Evolutionary conservation across 2,797 vertebrate genomes (phyloP).

Genomic region (Pipistrellus kuhlii): DNA sequence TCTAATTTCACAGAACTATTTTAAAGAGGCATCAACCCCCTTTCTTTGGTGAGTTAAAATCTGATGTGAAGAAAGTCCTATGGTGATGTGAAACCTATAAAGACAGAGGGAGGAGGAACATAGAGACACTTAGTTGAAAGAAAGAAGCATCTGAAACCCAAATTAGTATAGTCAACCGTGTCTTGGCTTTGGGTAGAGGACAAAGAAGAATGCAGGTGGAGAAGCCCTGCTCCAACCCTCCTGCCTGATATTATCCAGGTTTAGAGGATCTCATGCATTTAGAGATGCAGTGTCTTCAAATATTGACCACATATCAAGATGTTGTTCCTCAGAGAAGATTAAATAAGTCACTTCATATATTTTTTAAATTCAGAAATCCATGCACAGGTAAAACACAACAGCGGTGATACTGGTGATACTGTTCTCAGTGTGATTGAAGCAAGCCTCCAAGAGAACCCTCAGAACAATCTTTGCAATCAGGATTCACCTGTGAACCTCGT

Average conservation of each 20-base stretch:
- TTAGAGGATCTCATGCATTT: background rate
- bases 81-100: background rate
- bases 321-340: background rate
- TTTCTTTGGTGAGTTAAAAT: background rate
- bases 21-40: background rate
- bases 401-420: background rate
- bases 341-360: background rate
- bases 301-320: background rate
- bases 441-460: slow-evolving; percentile 55
- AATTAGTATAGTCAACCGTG: background rate
- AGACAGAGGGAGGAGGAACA: background rate
- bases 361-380: slow-evolving; percentile 31
- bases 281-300: slow-evolving; percentile 13
- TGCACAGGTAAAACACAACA: background rate
- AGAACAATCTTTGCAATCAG: slow-evolving; percentile 63
- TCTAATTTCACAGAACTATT: background rate
- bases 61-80: background rate
- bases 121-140: background rate
- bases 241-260: background rate
- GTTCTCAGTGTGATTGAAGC: slow-evolving; percentile 64
- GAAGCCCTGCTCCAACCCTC: background rate
- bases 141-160: slow-evolving; percentile 10
- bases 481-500: slow-evolving; percentile 65
- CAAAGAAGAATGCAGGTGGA: background rate
- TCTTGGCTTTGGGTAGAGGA: background rate